A percentile compares a stretch with the other conserved stretches of the same genome.
Conservation (phyloP, 1,140 invertebrate species). For the Macrobrachium rosenbergii region DNA sequence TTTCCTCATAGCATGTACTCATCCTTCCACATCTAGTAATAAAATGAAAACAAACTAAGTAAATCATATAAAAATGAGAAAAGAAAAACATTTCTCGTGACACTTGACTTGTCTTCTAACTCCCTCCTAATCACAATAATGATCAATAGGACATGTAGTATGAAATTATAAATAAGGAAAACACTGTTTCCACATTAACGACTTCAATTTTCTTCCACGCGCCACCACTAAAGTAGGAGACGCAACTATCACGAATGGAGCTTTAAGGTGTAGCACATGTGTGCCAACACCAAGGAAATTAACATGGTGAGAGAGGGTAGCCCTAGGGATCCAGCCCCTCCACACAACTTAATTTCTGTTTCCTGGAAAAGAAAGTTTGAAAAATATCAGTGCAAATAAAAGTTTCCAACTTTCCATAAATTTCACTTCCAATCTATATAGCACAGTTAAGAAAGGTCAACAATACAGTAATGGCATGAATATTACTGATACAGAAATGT, state of each 20-base stretch:
- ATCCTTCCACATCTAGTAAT: conserved; percentile 21
- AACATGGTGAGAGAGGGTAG: conserved; percentile 32
- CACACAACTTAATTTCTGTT: conserved; percentile 49
- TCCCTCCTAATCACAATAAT: conserved; percentile 34
- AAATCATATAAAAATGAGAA: conserved; percentile 5
- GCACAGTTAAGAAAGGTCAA: too few species aligned
- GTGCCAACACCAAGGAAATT: conserved; percentile 17
- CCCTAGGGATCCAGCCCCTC: conserved; percentile 43
- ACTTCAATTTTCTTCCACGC: conserved; percentile 15
- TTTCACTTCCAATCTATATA: too few species aligned
- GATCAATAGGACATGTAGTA: neutral
- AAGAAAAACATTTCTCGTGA: too few species aligned
- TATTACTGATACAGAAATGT: too few species aligned
- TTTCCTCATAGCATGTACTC: conserved; percentile 14
- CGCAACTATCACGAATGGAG: conserved; percentile 50
- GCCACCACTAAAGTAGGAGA: neutral
- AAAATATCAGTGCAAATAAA: neutral
- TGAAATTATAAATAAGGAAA: too few species aligned
- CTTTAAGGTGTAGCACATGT: conserved; percentile 32
- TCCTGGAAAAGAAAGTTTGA: conserved; percentile 32
- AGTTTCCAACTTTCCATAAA: neutral
- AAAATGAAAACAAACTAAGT: neutral
- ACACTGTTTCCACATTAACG: neutral
- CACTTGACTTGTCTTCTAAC: neutral
- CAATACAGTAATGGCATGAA: too few species aligned